Percentiles rank a stretch among this genome's conserved stretches.
Evolutionary conservation across 1,140 invertebrate genomes (phyloP).

Genomic region (Neotoxoptera formosana): DNA sequence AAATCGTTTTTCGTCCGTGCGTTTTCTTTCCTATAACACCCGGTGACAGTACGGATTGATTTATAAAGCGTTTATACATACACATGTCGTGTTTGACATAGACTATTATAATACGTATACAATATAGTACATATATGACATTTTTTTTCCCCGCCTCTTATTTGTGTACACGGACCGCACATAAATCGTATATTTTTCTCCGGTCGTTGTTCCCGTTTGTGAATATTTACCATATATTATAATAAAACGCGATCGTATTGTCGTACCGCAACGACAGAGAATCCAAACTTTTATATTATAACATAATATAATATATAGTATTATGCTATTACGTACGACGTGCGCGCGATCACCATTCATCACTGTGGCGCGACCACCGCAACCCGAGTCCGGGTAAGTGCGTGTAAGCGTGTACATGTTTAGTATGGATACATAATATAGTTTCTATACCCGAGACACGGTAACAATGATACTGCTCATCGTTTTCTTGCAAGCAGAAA

Average conservation of each 20-base stretch:
- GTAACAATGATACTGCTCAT: too few relatives aligned
- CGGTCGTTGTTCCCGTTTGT: neutral
- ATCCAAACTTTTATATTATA: neutral
- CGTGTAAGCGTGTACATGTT: neutral
- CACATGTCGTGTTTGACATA: neutral
- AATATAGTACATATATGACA: too few relatives aligned
- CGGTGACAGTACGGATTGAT: neutral
- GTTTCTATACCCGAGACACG: too few relatives aligned
- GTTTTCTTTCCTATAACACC: too few relatives aligned
- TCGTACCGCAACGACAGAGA: neutral
- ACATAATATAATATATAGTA: neutral
- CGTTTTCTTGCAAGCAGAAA: too few relatives aligned
- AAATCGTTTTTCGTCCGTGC: too few relatives aligned
- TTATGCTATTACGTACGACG: neutral
- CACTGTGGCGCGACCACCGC: neutral
- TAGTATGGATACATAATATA: too few relatives aligned
- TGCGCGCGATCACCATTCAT: neutral
- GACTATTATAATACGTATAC: neutral
- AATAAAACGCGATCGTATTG: neutral
- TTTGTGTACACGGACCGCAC: neutral
- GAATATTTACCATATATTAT: slow-evolving; percentile 3
- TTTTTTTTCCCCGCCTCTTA: neutral
- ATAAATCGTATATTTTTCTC: neutral
- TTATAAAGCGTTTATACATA: neutral
- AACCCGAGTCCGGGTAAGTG: neutral